Evolutionary conservation across 23 tunicate genomes (phyloP).

Genomic region (Halocynthia aurantium): DNA sequence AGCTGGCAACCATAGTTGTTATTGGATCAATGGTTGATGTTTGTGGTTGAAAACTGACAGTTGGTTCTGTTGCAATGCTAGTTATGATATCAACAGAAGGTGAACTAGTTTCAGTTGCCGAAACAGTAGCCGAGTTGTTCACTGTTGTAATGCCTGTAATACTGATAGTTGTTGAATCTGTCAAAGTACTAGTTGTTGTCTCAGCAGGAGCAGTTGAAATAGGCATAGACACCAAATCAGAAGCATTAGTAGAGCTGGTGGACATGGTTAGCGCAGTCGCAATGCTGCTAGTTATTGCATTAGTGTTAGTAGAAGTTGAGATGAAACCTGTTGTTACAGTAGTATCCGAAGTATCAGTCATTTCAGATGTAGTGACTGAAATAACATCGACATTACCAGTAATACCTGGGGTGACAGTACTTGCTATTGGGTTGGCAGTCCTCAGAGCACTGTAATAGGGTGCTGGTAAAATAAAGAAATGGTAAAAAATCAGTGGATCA

Average conservation of each 20-base stretch:
- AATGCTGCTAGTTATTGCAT: background rate
- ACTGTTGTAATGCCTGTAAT: background rate
- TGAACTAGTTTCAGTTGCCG: background rate
- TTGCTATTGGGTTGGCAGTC: background rate
- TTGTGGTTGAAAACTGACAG: background rate
- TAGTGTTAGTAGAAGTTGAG: background rate
- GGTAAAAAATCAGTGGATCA: no score
- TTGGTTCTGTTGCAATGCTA: background rate
- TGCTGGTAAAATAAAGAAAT: no score
- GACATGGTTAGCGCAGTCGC: background rate
- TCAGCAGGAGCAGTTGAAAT: background rate
- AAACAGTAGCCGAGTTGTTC: background rate
- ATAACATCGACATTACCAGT: background rate
- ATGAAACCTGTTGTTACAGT: background rate
- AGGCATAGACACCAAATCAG: no score
- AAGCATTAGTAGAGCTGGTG: no score
- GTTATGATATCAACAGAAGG: background rate
- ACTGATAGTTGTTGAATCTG: background rate
- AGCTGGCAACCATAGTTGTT: background rate
- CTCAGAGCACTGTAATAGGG: background rate
- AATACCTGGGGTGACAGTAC: background rate
- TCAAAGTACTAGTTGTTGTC: background rate
- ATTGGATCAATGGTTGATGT: background rate
- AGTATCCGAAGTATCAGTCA: background rate
- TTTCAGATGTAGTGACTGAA: background rate